Percentiles rank a stretch among this genome's conserved stretches.
Evolutionary conservation across 1,140 invertebrate species (phyloP).

Genomic region (Hylaeus volcanicus): DNA sequence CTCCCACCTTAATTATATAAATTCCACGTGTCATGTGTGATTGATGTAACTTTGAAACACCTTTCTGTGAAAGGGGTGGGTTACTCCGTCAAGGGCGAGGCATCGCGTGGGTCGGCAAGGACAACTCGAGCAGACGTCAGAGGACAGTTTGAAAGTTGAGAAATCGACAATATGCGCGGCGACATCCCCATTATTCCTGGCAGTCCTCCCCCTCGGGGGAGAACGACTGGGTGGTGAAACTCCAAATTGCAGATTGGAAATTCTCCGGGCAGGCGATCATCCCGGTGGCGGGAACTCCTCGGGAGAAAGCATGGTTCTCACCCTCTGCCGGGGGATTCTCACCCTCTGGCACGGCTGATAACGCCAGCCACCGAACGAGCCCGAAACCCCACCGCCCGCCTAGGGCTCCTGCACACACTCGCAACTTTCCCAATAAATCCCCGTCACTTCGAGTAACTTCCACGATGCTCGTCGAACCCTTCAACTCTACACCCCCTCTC

Average conservation of each 20-base stretch:
- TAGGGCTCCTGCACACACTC: constrained; percentile 48
- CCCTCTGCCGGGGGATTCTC: constrained; percentile 22
- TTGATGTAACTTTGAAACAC: no score
- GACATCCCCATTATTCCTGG: constrained; percentile 48
- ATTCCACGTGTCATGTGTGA: no score
- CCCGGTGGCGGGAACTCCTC: constrained; percentile 7
- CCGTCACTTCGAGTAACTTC: constrained; percentile 59
- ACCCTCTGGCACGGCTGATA: constrained; percentile 36
- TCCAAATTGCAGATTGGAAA: constrained; percentile 66
- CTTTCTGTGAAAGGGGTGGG: no score
- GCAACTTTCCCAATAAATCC: constrained; percentile 64
- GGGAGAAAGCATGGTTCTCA: constrained; percentile 25
- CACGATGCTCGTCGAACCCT: constrained; percentile 53
- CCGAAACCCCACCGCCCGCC: constrained; percentile 6
- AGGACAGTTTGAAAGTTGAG: constrained; percentile 37
- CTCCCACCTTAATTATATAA: no score
- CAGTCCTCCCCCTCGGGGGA: neutral
- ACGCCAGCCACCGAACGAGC: constrained; percentile 32
- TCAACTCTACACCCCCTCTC: constrained; percentile 12
- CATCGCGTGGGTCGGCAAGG: no score
- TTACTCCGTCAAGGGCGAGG: neutral
- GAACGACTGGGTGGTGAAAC: constrained; percentile 43
- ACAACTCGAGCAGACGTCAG: neutral
- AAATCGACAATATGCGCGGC: constrained; percentile 48
- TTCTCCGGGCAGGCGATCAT: constrained; percentile 49